Base-by-base conservation (phyloP, 2,797 vertebrate species). In the Dendrocincla tyrannina region DNA sequence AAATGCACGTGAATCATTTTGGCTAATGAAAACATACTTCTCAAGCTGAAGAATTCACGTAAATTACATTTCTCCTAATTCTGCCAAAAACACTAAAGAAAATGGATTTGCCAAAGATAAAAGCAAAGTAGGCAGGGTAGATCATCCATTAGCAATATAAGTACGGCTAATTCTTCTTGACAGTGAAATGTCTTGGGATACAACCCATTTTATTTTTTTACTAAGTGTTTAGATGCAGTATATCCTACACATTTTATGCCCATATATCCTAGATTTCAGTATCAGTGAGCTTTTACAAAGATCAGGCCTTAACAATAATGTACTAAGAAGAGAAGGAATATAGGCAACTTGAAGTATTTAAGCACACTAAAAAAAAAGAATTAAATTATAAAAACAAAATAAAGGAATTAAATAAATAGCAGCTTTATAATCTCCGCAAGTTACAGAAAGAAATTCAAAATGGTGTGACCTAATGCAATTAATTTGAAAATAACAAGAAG, bases 51-150 rank as follows among this genome's bases (percentile, higher is more conserved):
- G 30, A 88, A 28, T 13, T 68, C 47, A 11, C 7, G 3, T 72
- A 92, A 89, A 85, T 88, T 81, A 59, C 42, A 46, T 86, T 90
- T 92, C 85, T 76, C 77, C 80, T 73, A 91, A 91, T 91, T 96
- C 85, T 86, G 73, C 80, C 91, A 84, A 78, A 96, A 96, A 81
- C 77, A 84, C 91, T 69, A 90, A 92, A 90, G 88, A 78, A 96
- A 95, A 93, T 73, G 59, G 84, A 90, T 88, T 79, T 74, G 44
- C 76, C 69, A 53, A 72, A 85, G 79, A 96, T 75, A 89, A 93
- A 93, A 91, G 79, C 70, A 69, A 68, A 96, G 75, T 7, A 93
- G 64, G 47, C 22, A 6, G 11, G 47, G 91, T 55, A 93, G 76
- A 81, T 75, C 73, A 73, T 66, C 87, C 72, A 78, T 92, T 91